These are phyloP conservation scores for Rambutsinella grinnellia DNA, from an alignment of 2,888 invertebrate species.

Conservation along the genomic window DNA sequence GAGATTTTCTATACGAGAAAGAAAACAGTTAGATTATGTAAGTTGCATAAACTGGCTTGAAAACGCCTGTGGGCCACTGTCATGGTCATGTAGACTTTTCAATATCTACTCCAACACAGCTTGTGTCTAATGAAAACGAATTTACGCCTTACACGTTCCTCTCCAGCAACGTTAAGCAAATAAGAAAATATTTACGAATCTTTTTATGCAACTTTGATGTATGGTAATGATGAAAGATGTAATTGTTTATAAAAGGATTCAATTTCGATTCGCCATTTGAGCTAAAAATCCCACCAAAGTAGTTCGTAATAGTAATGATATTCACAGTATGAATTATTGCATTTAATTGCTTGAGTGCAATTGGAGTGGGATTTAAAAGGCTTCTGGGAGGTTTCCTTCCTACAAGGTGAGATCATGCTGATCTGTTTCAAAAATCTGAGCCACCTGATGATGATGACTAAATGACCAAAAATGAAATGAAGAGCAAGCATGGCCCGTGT, in stretches of 20 bases:
- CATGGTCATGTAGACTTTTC: neutral
- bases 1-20: neutral
- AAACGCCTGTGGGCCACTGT: constrained; percentile 19
- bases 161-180: neutral
- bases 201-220: neutral
- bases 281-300: constrained; percentile 36
- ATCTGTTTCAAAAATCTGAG: too few species aligned
- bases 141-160: constrained; percentile 14
- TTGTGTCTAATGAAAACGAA: constrained; percentile 41
- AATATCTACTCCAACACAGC: constrained; percentile 20
- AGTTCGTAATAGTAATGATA: constrained; percentile 8
- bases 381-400: too few species aligned
- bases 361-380: too few species aligned
- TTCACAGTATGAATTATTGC: neutral
- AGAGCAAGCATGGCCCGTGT: too few species aligned
- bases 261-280: neutral
- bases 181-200: neutral
- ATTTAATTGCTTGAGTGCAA: too few species aligned
- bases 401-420: too few species aligned
- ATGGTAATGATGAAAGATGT: neutral
- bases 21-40: constrained; percentile 4
- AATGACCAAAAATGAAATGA: too few species aligned
- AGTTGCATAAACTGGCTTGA: neutral
- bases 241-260: neutral
- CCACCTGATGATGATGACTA: too few species aligned